A percentile compares a stretch with the other conserved stretches of the same genome.
phyloP scores from a whole-genome alignment of 2,113 vertebrate species.

The Anarrhichthys ocellatus region DNA sequence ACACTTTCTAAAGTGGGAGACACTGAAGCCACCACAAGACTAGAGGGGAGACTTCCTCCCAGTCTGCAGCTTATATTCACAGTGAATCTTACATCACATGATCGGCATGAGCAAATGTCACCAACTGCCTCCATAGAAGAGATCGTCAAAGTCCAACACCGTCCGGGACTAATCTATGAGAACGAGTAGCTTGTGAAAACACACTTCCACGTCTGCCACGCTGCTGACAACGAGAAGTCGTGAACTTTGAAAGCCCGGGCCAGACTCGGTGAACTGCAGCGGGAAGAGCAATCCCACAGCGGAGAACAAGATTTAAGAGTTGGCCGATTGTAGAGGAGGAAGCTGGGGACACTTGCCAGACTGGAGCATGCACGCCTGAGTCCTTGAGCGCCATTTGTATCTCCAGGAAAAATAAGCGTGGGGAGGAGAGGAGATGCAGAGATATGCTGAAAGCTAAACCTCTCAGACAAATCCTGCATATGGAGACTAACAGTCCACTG shows the following conservation, averaged over 20 bases:
- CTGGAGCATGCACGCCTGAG: conserved; percentile 26
- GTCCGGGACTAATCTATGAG: neutral
- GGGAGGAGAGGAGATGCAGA: conserved; percentile 7
- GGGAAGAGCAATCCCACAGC: conserved; percentile 35
- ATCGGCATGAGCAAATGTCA: conserved; percentile 12
- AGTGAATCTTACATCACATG: neutral
- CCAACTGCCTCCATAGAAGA: neutral
- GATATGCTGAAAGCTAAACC: conserved; percentile 47
- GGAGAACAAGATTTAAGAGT: conserved; percentile 43
- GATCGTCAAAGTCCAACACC: conserved; percentile 10
- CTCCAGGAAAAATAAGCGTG: conserved; percentile 32
- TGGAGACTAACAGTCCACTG: neutral
- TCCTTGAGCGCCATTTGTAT: conserved; percentile 59
- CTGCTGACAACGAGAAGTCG: conserved; percentile 12
- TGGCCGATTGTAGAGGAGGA: conserved; percentile 30
- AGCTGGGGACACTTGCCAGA: conserved; percentile 21
- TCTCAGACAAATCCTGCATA: conserved; percentile 45
- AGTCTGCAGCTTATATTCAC: conserved; percentile 14
- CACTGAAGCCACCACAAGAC: neutral
- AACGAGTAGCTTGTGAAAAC: neutral
- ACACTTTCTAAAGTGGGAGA: neutral
- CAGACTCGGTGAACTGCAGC: neutral
- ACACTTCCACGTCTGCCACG: neutral
- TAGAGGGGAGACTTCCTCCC: neutral
- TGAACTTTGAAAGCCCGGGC: neutral